Conservation (phyloP, 2,113 vertebrate species). For the Oxyura jamaicensis region DNA sequence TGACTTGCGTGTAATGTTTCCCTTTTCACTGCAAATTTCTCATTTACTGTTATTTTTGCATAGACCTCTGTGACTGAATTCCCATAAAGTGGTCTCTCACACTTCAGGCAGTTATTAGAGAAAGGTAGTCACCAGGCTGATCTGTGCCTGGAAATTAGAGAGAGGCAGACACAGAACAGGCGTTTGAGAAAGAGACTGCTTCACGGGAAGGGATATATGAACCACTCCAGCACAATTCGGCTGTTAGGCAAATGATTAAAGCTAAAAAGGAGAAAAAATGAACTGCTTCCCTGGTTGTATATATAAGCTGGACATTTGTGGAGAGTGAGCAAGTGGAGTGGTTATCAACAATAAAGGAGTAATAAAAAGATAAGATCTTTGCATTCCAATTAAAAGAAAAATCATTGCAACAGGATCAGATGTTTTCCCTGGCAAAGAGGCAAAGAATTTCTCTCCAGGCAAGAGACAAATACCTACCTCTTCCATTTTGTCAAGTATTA, state of each 20-base stretch:
- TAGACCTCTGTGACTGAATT: constrained; percentile 29
- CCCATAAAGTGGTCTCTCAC: constrained; percentile 49
- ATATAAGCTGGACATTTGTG: constrained; percentile 34
- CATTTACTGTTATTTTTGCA: constrained; percentile 59
- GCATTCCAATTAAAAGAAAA: constrained; percentile 70
- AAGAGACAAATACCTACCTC: constrained; percentile 45
- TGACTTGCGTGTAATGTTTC: constrained; percentile 43
- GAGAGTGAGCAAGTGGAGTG: constrained; percentile 28
- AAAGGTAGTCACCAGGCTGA: not conserved
- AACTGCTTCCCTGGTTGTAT: not conserved
- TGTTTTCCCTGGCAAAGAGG: constrained; percentile 55
- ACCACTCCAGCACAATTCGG: constrained; percentile 30
- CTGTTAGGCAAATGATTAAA: constrained; percentile 65
- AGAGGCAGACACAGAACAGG: constrained; percentile 17
- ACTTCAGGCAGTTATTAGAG: constrained; percentile 45
- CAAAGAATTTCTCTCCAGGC: constrained; percentile 33
- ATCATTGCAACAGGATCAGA: constrained; percentile 51
- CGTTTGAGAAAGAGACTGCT: not conserved
- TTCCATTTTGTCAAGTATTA: constrained; percentile 45
- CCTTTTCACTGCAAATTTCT: constrained; percentile 62
- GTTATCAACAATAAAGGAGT: constrained; percentile 57
- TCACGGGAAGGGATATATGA: not conserved
- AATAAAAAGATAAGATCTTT: constrained; percentile 74
- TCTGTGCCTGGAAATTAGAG: constrained; percentile 30
- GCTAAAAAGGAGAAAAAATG: constrained; percentile 41